Conservation (phyloP, 2,797 vertebrate species). For the Leucoraja ocellata region DNA sequence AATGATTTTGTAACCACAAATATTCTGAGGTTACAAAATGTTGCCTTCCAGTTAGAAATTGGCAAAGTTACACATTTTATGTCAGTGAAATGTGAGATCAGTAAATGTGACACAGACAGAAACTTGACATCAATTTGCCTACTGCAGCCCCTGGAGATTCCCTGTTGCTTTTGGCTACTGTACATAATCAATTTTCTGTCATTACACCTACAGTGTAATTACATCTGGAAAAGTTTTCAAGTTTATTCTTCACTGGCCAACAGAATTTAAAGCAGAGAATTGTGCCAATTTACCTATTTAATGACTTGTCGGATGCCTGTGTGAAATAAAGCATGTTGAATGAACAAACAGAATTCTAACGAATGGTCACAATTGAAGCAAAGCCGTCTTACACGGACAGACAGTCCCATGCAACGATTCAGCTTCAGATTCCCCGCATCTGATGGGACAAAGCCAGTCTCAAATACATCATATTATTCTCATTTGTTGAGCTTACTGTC, state of each 20-base stretch:
- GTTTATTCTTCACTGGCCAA: background rate
- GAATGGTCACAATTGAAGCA: background rate
- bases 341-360: background rate
- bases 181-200: slow-evolving; percentile 6
- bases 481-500: no score
- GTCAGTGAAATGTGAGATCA: background rate
- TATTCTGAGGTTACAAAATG: no score
- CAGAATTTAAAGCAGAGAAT: background rate
- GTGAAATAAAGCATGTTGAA: background rate
- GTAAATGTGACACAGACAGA: background rate
- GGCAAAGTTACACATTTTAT: background rate
- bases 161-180: no score
- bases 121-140: no score
- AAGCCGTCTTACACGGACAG: background rate
- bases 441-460: no score
- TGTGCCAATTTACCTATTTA: background rate
- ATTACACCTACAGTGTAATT: no score
- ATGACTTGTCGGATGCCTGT: background rate
- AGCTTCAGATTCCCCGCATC: background rate
- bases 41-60: background rate
- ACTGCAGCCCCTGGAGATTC: background rate
- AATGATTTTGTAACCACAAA: background rate
- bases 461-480: background rate
- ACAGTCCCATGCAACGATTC: background rate
- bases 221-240: background rate